These are phyloP conservation scores for Amblyopsis hoosieri DNA, from an alignment of 2,797 vertebrate genomes.

Conservation along the genomic window DNA sequence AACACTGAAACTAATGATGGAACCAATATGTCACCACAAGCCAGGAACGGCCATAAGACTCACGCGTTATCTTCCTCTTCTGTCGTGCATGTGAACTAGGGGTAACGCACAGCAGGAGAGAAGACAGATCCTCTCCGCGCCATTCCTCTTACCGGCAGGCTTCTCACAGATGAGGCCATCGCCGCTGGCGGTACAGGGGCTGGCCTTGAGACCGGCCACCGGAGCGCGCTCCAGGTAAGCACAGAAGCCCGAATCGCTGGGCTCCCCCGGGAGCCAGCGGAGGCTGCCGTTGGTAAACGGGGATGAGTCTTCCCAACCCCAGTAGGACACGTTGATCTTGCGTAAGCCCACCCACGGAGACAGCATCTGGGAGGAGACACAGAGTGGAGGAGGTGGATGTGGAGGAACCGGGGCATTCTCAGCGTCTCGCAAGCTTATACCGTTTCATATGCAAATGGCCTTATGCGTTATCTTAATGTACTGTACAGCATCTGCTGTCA, in stretches of 20 bases:
- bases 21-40: too few relatives aligned
- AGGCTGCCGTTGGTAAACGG: conserved; percentile 89
- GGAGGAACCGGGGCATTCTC: not conserved
- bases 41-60: too few relatives aligned
- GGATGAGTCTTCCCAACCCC: conserved; percentile 93
- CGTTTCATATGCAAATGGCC: too few relatives aligned
- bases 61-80: too few relatives aligned
- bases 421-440: too few relatives aligned
- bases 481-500: too few relatives aligned
- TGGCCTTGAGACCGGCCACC: conserved; percentile 85
- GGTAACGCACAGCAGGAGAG: too few relatives aligned
- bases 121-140: not conserved
- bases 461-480: too few relatives aligned
- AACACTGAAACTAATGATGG: too few relatives aligned
- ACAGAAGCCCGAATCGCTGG: conserved; percentile 92
- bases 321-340: conserved; percentile 94
- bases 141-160: conserved; percentile 81
- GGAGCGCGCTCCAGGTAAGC: conserved; percentile 85
- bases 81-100: too few relatives aligned
- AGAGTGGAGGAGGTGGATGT: not conserved
- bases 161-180: conserved; percentile 92
- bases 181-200: conserved; percentile 86
- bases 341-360: conserved; percentile 90
- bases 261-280: conserved; percentile 90
- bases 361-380: conserved; percentile 22